Evolutionary conservation across 1,140 invertebrate genomes (phyloP).

Genomic region (Formica exsecta): DNA sequence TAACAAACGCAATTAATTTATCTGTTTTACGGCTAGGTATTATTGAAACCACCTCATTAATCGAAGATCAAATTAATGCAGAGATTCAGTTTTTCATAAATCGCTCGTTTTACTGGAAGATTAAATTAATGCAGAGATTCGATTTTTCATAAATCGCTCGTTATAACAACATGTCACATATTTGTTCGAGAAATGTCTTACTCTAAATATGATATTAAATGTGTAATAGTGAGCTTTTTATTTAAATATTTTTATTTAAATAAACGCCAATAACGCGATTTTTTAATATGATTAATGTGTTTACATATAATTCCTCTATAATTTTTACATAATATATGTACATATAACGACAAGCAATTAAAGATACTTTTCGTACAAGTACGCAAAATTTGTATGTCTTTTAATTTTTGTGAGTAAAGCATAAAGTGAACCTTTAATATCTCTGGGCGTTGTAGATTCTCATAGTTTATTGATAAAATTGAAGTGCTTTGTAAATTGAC

Average conservation of each 20-base stretch:
- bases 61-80: not conserved
- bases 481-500: constrained; percentile 56
- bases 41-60: constrained; percentile 2
- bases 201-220: constrained; percentile 9
- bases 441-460: not conserved
- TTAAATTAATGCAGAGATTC: not conserved
- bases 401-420: not conserved
- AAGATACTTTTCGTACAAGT: constrained; percentile 18
- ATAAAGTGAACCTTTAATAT: constrained; percentile 10
- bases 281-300: not conserved
- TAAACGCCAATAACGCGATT: not conserved
- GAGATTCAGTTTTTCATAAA: not conserved
- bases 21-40: not conserved
- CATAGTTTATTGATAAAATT: constrained; percentile 37
- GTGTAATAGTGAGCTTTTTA: too few species aligned
- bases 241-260: constrained; percentile 18
- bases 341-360: not conserved
- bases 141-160: not conserved
- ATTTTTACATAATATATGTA: not conserved
- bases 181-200: constrained; percentile 21
- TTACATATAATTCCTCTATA: not conserved
- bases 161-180: not conserved
- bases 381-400: constrained; percentile 16
- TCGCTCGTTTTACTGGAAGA: not conserved
- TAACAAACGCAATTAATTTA: not conserved